Conservation (phyloP, 2,113 vertebrate species). For the Tachycineta bicolor region DNA sequence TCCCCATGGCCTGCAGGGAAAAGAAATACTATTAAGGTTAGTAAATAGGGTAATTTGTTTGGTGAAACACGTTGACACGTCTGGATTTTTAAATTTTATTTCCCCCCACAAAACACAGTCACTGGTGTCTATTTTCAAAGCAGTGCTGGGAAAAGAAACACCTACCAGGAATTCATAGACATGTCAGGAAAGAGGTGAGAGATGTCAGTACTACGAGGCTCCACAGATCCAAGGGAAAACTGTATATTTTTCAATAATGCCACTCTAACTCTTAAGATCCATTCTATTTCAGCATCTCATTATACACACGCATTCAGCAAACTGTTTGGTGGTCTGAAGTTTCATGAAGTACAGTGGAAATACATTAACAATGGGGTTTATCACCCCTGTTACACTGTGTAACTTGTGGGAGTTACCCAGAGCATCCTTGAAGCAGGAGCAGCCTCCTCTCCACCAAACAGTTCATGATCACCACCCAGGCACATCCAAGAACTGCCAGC, state of each 20-base stretch:
- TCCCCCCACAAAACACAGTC: accelerated
- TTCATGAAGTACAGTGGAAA: background rate
- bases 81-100: background rate
- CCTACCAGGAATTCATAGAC: background rate
- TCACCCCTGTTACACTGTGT: accelerated
- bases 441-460: background rate
- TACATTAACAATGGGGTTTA: background rate
- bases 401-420: background rate
- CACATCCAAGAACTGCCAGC: background rate
- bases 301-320: accelerated
- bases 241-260: background rate
- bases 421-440: background rate
- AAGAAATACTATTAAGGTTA: background rate
- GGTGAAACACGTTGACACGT: background rate
- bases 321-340: background rate
- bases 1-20: background rate
- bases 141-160: background rate
- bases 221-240: background rate
- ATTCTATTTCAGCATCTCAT: background rate
- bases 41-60: background rate
- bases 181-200: background rate
- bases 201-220: accelerated
- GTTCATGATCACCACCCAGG: background rate
- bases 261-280: background rate
- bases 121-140: background rate